Percentiles rank a stretch among this genome's conserved stretches.
phyloP scores from a whole-genome alignment of 2,888 invertebrate genomes.

The Apeira syringaria region DNA sequence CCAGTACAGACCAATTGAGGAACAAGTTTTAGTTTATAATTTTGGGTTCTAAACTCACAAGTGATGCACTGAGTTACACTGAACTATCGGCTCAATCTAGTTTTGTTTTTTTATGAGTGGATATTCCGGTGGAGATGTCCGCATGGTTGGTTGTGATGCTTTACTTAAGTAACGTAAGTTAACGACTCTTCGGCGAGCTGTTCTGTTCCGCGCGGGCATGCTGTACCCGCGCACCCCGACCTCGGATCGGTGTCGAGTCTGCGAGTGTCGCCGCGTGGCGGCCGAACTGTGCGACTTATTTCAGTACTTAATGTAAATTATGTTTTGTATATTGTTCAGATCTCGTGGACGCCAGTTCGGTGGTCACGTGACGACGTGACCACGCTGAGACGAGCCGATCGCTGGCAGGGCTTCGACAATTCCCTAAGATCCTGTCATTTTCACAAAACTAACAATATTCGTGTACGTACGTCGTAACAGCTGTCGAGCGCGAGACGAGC shows the following conservation, averaged over 20 bases:
- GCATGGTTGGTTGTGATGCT: conserved; percentile 83
- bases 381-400: conserved; percentile 43
- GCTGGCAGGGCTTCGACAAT: conserved; percentile 71
- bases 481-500: conserved; percentile 28
- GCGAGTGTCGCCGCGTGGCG: conserved; percentile 45
- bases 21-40: conserved; percentile 67
- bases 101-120: conserved; percentile 64
- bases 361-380: conserved; percentile 40
- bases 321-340: conserved; percentile 26
- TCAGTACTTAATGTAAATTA: conserved; percentile 44
- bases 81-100: conserved; percentile 68
- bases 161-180: conserved; percentile 78
- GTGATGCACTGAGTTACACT: conserved; percentile 60
- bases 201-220: conserved; percentile 59
- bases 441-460: conserved; percentile 41
- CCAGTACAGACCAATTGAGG: conserved; percentile 71
- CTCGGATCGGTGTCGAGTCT: too few species aligned
- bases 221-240: conserved; percentile 54
- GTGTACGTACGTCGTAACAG: conserved; percentile 32
- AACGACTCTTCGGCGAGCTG: conserved; percentile 69
- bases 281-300: conserved; percentile 49
- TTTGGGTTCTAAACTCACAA: conserved; percentile 69
- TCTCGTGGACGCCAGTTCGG: conserved; percentile 4
- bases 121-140: conserved; percentile 76
- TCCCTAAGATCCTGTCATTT: conserved; percentile 68